A percentile compares a stretch with the other conserved stretches of the same genome.
Evolutionary conservation across 2,113 vertebrate genomes (phyloP).

Genomic region (Laticauda laticaudata): DNA sequence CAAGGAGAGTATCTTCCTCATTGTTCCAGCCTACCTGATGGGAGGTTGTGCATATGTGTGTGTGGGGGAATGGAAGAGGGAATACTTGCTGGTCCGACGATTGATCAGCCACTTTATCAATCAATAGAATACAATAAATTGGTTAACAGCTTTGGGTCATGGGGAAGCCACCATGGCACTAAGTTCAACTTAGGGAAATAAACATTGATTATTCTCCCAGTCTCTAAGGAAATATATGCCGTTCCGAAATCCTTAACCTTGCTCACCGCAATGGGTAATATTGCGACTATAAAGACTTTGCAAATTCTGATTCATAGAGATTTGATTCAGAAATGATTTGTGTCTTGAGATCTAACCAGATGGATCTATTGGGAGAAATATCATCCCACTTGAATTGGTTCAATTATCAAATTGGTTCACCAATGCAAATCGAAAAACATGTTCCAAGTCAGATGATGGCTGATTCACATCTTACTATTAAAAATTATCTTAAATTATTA

Average conservation of each 20-base stretch:
- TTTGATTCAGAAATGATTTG: not conserved
- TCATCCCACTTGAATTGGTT: not conserved
- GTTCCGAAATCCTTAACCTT: not conserved
- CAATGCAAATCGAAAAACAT: not conserved
- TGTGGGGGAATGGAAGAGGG: not conserved
- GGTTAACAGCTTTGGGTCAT: not conserved
- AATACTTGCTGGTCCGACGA: not conserved
- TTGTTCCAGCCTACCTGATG: not conserved
- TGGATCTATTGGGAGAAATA: not conserved
- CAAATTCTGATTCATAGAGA: not conserved
- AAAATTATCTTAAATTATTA: not conserved
- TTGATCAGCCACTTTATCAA: not conserved
- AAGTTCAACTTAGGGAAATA: not conserved
- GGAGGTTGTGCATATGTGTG: no score
- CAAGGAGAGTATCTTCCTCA: not conserved
- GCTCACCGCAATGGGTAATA: not conserved
- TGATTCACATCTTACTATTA: not conserved
- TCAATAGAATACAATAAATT: not conserved
- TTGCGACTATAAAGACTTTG: not conserved
- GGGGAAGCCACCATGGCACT: not conserved
- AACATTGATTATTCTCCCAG: not conserved
- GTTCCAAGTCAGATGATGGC: not conserved
- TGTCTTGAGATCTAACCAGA: not conserved
- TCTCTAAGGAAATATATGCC: not conserved
- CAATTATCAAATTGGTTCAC: not conserved